Base-by-base conservation (phyloP, 2,113 vertebrate genomes). In the Lontra canadensis region DNA sequence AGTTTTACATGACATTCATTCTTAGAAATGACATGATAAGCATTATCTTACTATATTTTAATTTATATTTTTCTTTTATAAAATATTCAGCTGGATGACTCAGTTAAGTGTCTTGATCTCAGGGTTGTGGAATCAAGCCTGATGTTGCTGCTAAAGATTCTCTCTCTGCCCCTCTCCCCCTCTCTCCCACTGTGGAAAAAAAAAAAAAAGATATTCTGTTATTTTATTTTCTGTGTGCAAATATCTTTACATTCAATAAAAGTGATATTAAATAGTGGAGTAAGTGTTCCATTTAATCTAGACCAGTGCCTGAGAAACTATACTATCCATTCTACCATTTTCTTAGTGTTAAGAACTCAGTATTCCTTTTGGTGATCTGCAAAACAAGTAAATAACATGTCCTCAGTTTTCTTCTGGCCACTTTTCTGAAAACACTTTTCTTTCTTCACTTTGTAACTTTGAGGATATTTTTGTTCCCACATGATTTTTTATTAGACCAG, bases 391-490 rank as follows among this genome's bases (percentile, higher is more conserved):
- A 92, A 44, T 78, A 81, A 17, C 69, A 71, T 63, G 76, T 87
- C 31, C 65, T 87, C 31, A 57, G 0, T 92, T 76, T 92, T 80
- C 34, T 65, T 84, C 44, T 83, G 39, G 8, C 44, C 36, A 14
- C 31, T 81, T 95, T 92, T 95, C 29, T 92, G n/a, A 90, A 96
- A 95, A 44, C 12, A 49, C 7, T 31, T 80, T 34, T 55, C 25
- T 91, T 89, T 83, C 65, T 63, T 95, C 84, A 44, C 14, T 87
- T 94, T 85, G 31, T 93, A 94, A 94, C 20, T 94, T 88, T 49
- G 21, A 85, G 93, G 17, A 29, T 94, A 31, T 84, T 92, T 96
- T 94, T 82, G 39, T 71, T n/a, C 65, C 34, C 4, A 61, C 25
- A 10, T 49, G 85, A 6, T 67, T 90, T 34, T 67, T 92, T 85